These are phyloP conservation scores for Dromococcyx pavoninus DNA, from an alignment of 2,797 vertebrate species.

Conservation along the genomic window DNA sequence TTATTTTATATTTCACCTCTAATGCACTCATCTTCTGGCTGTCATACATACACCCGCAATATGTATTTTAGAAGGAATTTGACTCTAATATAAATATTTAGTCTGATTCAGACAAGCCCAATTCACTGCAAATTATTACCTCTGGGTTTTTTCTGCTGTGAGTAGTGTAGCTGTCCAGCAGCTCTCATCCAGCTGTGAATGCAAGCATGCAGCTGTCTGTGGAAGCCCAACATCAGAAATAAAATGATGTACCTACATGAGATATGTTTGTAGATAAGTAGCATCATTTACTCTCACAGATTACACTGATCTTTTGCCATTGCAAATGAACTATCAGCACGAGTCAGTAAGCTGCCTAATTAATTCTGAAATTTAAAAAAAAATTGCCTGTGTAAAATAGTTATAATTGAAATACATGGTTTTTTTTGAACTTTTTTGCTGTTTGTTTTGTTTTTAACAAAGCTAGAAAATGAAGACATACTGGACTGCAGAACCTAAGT, in stretches of 20 bases:
- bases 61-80: slow-evolving; percentile 30
- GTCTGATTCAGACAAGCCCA: slow-evolving; percentile 41
- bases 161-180: slow-evolving; percentile 25
- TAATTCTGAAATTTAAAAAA: neutral
- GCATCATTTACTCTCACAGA: neutral
- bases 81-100: slow-evolving; percentile 67
- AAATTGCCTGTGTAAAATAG: neutral
- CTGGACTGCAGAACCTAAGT: neutral
- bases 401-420: neutral
- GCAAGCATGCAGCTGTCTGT: neutral
- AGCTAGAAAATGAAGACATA: neutral
- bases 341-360: neutral
- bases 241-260: slow-evolving; percentile 10
- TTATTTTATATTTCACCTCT: neutral
- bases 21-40: neutral
- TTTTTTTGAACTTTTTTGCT: neutral
- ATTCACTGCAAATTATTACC: slow-evolving; percentile 28
- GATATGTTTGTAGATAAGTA: neutral
- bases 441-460: neutral
- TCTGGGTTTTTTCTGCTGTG: slow-evolving; percentile 11
- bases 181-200: slow-evolving; percentile 38
- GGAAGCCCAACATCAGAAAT: neutral
- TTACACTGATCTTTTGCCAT: neutral
- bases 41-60: neutral
- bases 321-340: neutral